Base-by-base conservation (phyloP, 1,140 invertebrate species). In the Formica selysi region DNA sequence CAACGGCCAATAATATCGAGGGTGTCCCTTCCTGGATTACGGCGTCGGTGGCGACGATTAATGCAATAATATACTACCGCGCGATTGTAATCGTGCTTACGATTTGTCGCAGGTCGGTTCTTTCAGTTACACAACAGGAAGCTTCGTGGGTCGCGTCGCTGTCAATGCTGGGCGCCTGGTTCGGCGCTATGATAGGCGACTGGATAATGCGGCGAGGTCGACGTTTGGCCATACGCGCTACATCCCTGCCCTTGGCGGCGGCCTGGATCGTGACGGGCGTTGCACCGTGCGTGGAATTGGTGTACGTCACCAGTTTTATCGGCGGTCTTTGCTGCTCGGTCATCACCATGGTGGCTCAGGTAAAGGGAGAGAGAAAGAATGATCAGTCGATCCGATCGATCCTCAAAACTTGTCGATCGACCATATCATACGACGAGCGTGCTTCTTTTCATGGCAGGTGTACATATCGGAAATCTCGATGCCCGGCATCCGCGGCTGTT, bases 381-480 rank as follows among this genome's bases (percentile, higher is more conserved):
- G 19, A 19, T 44, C 5, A 29, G 29, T 11, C 7, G 11, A 54
- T 3, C 29, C n/a, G 36, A 70, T n/a, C 38, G 8, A 41, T 51
- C 57, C 4, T 16, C 8, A 13, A 68, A 54, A 5, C 29, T 38
- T 51, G 44, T 3, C 38, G 41, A 22, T 29, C n/a, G 32, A 51
- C 32, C 32, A 13, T 3, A n/a, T 59, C 48, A 26, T 26, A 71
- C 65, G 19, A 67, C 41, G 29, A 57, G n/a, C 64, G 41, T 76
- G 38, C 26, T 78, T 74, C 74, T 36, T 36, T 59, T n/a, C 32
- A 59, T 1, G 16, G 5, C 64, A 97, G 97, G 97, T 98, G 76
- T 99, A 99, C 95, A 97, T 99, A 86, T 98, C 97, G 78, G 98
- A 99, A 96, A 98, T 98, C 90, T 97, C 98, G 16, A 97, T 98